Evolutionary conservation across 1,140 invertebrate genomes (phyloP).

Genomic region (Trinorchestia longiramus): DNA sequence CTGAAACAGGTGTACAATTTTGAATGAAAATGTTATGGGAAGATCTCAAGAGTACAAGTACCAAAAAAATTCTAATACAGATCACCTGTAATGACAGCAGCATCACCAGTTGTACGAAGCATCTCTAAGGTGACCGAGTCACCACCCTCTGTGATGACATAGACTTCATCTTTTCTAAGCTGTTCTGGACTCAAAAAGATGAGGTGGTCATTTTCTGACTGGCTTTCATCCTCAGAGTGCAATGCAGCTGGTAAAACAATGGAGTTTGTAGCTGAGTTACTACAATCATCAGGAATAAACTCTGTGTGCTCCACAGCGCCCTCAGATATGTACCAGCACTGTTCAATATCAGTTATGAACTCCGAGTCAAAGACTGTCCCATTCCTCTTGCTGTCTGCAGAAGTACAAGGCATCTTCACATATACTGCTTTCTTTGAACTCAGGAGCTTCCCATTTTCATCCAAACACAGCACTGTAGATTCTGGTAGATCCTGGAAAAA

Average conservation of each 20-base stretch:
- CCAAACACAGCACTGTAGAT: constrained; percentile 14
- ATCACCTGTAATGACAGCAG: constrained; percentile 1
- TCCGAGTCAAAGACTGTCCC: neutral
- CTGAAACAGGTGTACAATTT: neutral
- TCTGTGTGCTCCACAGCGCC: constrained; percentile 7
- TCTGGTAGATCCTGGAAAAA: constrained; percentile 35
- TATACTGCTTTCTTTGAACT: constrained; percentile 10
- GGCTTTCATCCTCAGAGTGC: neutral
- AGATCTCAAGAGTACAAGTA: neutral
- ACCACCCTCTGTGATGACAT: constrained; percentile 28
- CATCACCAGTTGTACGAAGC: neutral
- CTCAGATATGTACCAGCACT: constrained; percentile 38
- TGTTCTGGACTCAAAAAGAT: constrained; percentile 16
- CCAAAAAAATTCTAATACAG: neutral
- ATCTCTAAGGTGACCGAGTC: constrained; percentile 32
- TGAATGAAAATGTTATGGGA: neutral
- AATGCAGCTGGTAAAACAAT: constrained; percentile 12
- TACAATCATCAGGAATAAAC: neutral
- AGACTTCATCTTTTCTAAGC: constrained; percentile 41
- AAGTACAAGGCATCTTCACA: constrained; percentile 25
- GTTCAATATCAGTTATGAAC: neutral
- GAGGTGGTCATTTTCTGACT: constrained; percentile 22
- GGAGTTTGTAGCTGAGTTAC: neutral
- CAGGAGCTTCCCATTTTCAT: constrained; percentile 40
- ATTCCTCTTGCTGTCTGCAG: neutral